Evolutionary conservation across 1,140 invertebrate species (phyloP), one percentile per base, ranked within the genome.

Genomic region (Hycleus cichorii): DNA sequence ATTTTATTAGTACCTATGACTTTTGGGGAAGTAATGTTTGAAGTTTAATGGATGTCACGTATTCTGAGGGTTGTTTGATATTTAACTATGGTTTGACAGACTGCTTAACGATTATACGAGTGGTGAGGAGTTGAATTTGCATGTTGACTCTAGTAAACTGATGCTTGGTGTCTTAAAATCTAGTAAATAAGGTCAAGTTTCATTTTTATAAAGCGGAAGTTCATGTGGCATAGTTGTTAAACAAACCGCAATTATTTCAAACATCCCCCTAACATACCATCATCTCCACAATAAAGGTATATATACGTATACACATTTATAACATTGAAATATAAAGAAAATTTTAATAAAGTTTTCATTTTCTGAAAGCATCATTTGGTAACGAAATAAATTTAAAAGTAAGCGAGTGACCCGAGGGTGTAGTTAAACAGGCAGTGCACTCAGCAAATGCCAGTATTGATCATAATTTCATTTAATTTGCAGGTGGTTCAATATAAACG

Each of bases 71-170:
- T 53, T 53, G 51, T 45, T 45, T 53, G 51, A 53, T 53, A 53
- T 53, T 42, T 32, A 53, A 45, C 42, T 42, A 45, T 27, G 51
- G 42, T 53, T 53, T 53, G 51, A 53, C 51, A 53, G 51, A 53
- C 44, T 53, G 51, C 51, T 53, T 53, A 53, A 53, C 51, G 51
- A 53, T 53, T 53, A 53, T 45, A 53, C 42, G 51, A 53, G 32
- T 52, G 32, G 50, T 52, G 45, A 27, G 50, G 39, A 53, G 51
- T 45, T 38, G 39, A 53, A 53, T 53, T 53, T 53, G 51, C 51
- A 53, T 53, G 51, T 53, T 18, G 18, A 45, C 51, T 53, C 42
- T 38, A 53, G 42, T 53, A 32, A 52, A 52, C 50, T 52, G 50
- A 52, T n/a, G 26, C 51, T 53, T 45, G 42, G 25, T 44, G 51